These are phyloP conservation scores for Tholera decimalis DNA, from an alignment of 2,888 invertebrate genomes.

Conservation along the genomic window DNA sequence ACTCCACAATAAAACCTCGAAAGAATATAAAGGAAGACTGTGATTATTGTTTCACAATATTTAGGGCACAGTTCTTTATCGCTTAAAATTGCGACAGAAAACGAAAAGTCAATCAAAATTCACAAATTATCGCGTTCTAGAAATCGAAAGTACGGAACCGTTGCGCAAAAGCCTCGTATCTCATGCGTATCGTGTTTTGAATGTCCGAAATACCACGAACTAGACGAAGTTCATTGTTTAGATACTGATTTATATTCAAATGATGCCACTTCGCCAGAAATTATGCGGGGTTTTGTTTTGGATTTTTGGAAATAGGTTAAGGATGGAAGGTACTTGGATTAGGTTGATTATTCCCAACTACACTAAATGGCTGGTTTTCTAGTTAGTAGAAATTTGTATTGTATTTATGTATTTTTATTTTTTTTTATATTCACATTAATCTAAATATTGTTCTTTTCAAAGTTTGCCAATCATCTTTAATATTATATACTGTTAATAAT, in stretches of 20 bases:
- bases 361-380: too few species aligned
- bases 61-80: too few species aligned
- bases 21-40: too few species aligned
- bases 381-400: too few species aligned
- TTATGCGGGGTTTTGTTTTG: constrained; percentile 13
- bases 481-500: too few species aligned
- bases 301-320: constrained; percentile 6
- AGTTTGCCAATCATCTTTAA: too few species aligned
- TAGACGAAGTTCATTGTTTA: constrained; percentile 35
- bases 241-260: constrained; percentile 45
- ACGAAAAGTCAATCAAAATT: constrained; percentile 1
- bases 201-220: constrained; percentile 29
- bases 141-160: constrained; percentile 36
- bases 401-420: too few species aligned
- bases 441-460: too few species aligned
- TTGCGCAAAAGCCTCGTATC: constrained; percentile 31
- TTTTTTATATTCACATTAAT: too few species aligned
- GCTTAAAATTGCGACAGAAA: neutral
- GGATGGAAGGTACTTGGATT: constrained; percentile 4
- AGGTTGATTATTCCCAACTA: too few species aligned
- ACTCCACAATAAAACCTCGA: too few species aligned
- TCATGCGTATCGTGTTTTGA: constrained; percentile 39
- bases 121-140: constrained; percentile 10
- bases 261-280: constrained; percentile 21
- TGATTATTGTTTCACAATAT: too few species aligned